Evolutionary conservation across 2,888 invertebrate genomes (phyloP).

Genomic region (Pseudococcus jackbeardsleyi): DNA sequence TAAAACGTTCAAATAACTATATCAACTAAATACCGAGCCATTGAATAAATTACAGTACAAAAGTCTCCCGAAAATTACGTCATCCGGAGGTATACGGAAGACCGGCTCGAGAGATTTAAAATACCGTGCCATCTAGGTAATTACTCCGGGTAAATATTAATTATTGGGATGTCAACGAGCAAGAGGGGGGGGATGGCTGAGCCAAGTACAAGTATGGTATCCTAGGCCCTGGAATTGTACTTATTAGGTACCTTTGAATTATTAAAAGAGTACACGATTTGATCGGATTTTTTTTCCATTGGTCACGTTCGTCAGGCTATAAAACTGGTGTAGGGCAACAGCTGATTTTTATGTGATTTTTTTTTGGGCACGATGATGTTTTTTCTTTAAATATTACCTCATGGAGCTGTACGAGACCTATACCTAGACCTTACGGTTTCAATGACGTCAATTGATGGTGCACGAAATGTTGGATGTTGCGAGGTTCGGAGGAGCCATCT

Average conservation of each 20-base stretch:
- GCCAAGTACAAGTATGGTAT: too few species aligned
- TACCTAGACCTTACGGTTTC: not conserved
- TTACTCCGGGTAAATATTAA: not conserved
- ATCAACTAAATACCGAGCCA: not conserved
- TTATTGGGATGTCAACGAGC: not conserved
- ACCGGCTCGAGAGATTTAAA: not conserved
- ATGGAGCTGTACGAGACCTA: not conserved
- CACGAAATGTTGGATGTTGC: too few species aligned
- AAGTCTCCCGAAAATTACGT: not conserved
- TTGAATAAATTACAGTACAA: not conserved
- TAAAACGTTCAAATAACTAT: conserved; percentile 19
- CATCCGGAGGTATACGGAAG: not conserved
- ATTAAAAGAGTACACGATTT: too few species aligned
- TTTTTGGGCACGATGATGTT: too few species aligned
- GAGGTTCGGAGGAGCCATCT: too few species aligned
- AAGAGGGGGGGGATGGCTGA: not conserved
- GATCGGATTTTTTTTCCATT: too few species aligned
- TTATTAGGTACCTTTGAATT: too few species aligned
- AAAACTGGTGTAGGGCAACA: too few species aligned
- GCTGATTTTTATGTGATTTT: too few species aligned
- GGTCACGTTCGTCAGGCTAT: too few species aligned
- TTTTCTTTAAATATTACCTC: not conserved
- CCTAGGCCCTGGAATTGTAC: too few species aligned
- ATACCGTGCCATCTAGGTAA: not conserved
- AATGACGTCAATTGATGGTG: not conserved